A percentile compares a stretch with the other conserved stretches of the same genome.
These are phyloP conservation scores for Sus cebifrons DNA, from an alignment of 2,797 vertebrate species.

Conservation along the genomic window DNA sequence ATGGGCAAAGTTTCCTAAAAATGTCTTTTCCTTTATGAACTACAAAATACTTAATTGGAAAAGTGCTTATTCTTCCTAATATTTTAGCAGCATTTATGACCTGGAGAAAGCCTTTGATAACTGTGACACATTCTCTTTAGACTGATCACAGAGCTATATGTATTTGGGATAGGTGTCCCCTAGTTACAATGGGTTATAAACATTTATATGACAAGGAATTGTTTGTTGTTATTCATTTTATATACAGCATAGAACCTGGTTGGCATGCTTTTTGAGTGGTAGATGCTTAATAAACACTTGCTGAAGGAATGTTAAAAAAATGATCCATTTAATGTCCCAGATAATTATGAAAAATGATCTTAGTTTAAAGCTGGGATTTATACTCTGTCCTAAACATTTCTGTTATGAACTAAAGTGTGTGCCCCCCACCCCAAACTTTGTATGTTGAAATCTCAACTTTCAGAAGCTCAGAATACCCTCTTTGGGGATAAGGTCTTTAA, in stretches of 20 bases:
- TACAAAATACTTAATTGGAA: neutral
- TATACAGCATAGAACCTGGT: neutral
- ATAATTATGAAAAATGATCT: neutral
- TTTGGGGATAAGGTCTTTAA: neutral
- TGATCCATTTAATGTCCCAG: neutral
- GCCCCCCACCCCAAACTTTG: neutral
- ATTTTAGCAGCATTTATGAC: neutral
- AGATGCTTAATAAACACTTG: conserved; percentile 40
- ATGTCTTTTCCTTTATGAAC: neutral
- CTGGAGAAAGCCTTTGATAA: conserved; percentile 1
- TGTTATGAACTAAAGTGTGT: neutral
- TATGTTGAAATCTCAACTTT: neutral
- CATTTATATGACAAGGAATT: neutral
- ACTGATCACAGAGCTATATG: neutral
- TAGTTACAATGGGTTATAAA: neutral
- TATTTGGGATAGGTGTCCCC: neutral
- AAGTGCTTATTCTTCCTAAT: conserved; percentile 38
- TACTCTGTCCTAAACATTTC: neutral
- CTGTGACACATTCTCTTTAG: neutral
- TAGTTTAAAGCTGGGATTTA: conserved; percentile 30
- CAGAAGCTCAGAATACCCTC: neutral
- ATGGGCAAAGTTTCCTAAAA: neutral
- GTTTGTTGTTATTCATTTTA: neutral
- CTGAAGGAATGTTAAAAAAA: conserved; percentile 35
- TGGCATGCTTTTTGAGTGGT: neutral